Conservation (phyloP, 2,113 vertebrate species). For the Eublepharis macularius region DNA sequence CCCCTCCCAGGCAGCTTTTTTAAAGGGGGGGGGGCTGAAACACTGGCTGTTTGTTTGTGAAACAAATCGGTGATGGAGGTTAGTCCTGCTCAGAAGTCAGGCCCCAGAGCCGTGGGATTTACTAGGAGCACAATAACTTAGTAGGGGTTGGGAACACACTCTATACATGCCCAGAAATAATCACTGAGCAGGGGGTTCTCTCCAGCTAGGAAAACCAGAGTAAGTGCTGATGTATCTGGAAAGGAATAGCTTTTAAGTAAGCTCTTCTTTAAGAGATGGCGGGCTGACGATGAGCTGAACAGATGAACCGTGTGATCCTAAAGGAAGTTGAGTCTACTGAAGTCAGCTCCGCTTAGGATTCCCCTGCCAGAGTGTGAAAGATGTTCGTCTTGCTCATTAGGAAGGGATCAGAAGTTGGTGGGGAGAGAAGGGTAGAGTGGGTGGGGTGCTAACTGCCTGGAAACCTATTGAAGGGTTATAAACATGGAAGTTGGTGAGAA, state of each 20-base stretch:
- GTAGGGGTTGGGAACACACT: neutral
- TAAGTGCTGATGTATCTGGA: no score
- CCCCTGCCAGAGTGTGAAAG: neutral
- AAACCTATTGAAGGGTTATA: neutral
- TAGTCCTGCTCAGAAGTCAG: no score
- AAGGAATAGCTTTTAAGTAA: neutral
- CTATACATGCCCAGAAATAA: neutral
- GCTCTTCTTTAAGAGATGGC: neutral
- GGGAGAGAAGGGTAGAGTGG: neutral
- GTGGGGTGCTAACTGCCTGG: neutral
- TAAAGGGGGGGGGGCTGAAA: no score
- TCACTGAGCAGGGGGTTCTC: no score
- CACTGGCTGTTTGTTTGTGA: no score
- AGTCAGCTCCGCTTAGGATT: no score
- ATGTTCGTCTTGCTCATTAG: neutral
- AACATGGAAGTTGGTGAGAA: neutral
- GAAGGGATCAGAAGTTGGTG: neutral
- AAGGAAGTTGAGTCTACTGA: neutral
- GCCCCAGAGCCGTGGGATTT: no score
- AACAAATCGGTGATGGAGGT: no score
- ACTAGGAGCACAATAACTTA: no score
- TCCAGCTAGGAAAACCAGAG: neutral
- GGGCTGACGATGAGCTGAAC: neutral
- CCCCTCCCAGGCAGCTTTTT: no score
- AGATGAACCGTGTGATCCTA: no score